A percentile compares a stretch with the other conserved stretches of the same genome.
These are phyloP conservation scores for Erebia ligea DNA, from an alignment of 2,888 invertebrate species.

Conservation along the genomic window DNA sequence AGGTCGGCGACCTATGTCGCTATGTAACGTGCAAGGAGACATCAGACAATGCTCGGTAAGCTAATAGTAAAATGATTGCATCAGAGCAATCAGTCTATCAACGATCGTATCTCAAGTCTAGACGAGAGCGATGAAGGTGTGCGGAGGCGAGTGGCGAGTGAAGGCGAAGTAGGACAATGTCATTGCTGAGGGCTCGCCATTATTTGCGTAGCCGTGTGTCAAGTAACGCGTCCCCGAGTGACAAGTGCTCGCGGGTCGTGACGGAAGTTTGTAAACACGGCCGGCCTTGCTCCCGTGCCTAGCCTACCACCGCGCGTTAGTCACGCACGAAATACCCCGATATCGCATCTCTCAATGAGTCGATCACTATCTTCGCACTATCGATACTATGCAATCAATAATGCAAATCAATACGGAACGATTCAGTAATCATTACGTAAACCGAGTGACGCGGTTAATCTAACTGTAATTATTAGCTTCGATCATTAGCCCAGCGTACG, in stretches of 20 bases:
- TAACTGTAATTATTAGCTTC: slow-evolving; percentile 43
- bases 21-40: slow-evolving; percentile 34
- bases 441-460: slow-evolving; percentile 40
- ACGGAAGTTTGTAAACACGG: slow-evolving; percentile 80
- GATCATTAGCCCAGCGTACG: too few relatives aligned
- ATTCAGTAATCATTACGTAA: slow-evolving; percentile 31
- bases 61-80: slow-evolving; percentile 52
- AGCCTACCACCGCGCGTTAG: slow-evolving; percentile 39
- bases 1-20: slow-evolving; percentile 41
- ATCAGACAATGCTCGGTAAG: slow-evolving; percentile 42
- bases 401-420: slow-evolving; percentile 35
- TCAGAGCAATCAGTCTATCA: slow-evolving; percentile 63
- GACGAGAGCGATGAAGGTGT: slow-evolving; percentile 56
- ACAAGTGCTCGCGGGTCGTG: slow-evolving; percentile 71
- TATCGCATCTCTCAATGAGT: slow-evolving; percentile 43
- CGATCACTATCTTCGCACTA: slow-evolving; percentile 33
- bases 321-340: slow-evolving; percentile 67
- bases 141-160: slow-evolving; percentile 50
- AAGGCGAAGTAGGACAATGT: slow-evolving; percentile 72
- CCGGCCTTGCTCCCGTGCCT: slow-evolving; percentile 72
- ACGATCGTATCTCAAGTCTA: slow-evolving; percentile 70
- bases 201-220: slow-evolving; percentile 80
- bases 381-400: slow-evolving; percentile 29
- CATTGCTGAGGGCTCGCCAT: slow-evolving; percentile 77
- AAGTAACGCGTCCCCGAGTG: slow-evolving; percentile 59